Evolutionary conservation across 2,888 invertebrate species (phyloP), one percentile per base, ranked within the genome.

Genomic region (Rhaphigaster nebulosa): DNA sequence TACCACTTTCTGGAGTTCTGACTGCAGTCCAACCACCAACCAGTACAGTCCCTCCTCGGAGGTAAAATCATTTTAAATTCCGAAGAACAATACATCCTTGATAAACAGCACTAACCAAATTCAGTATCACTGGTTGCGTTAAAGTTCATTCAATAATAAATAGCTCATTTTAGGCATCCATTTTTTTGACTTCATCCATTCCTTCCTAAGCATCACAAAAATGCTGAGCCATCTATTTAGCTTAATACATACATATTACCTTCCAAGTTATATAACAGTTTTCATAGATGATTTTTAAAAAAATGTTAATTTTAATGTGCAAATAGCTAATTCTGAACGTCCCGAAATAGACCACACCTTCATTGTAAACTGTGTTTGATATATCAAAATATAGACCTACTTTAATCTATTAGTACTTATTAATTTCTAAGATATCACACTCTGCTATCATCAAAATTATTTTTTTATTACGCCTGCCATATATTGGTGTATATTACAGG

Each of bases 1-100:
- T 92, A 70, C 92, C 92, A 18, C 87, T 92, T 13, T 91, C 91
- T n/a, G 92, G 92, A 41, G 92, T 92, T 50, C 91, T 92, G 65
- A 92, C 91, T 3, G 90, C 91, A 29, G 92, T 92, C 4, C 92
- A 92, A 84, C 92, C 92, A 12, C 91, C 91, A 12, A 80, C 91
- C 38, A 89, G 89, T 38, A 80, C 91, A 15, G 90, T 91, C 4
- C 90, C 90, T 34, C 91, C 91, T 20, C 50, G 91, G 34, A 90
- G 91, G 70, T 92, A 92, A 91, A 91, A 88, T 52, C n/a, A 20
- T 34, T 54, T 1, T 8, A 18, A 87, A n/a, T 1, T 29, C 8
- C 1, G 0, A 50, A 50, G n/a, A 50, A 87, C 87, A 34, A 54
- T 34, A 20, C 3, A 18, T 0, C 65, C 34, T 26, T 76, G 29